phyloP scores from a whole-genome alignment of 2,797 vertebrate genomes.

The Hippocampus kuda region DNA sequence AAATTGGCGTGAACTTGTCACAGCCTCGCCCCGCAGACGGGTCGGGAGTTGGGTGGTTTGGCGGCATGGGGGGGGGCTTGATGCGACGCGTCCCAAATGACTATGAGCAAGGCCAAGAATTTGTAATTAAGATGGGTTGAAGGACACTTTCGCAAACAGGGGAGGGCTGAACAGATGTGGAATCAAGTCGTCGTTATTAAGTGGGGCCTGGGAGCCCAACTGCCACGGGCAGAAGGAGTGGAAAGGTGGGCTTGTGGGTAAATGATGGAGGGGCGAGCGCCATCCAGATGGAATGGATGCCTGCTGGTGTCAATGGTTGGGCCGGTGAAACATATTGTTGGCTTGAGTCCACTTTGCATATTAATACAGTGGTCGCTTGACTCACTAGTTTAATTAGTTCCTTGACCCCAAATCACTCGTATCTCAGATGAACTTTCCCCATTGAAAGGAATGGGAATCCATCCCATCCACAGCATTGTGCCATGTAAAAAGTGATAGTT shows the following conservation, averaged over 20 bases:
- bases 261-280: conserved; percentile 55
- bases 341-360: conserved; percentile 21
- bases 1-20: background rate
- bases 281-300: conserved; percentile 58
- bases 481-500: too few relatives aligned
- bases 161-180: conserved; percentile 67
- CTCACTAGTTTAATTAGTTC: background rate
- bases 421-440: background rate
- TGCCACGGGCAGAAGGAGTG: conserved; percentile 65
- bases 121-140: conserved; percentile 64
- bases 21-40: conserved; percentile 16
- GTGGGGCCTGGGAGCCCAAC: conserved; percentile 50
- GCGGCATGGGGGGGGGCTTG: conserved; percentile 30
- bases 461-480: background rate
- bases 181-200: conserved; percentile 65
- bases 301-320: conserved; percentile 45
- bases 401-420: background rate
- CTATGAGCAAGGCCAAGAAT: conserved; percentile 47
- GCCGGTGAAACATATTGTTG: conserved; percentile 30
- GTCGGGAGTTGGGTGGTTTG: conserved; percentile 44
- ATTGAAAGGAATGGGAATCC: background rate
- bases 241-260: conserved; percentile 52
- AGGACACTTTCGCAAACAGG: conserved; percentile 52
- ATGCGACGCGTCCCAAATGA: conserved; percentile 35
- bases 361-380: background rate